phyloP scores from a whole-genome alignment of 1,140 invertebrate genomes.

The Macrotrachela quadricornifera region DNA sequence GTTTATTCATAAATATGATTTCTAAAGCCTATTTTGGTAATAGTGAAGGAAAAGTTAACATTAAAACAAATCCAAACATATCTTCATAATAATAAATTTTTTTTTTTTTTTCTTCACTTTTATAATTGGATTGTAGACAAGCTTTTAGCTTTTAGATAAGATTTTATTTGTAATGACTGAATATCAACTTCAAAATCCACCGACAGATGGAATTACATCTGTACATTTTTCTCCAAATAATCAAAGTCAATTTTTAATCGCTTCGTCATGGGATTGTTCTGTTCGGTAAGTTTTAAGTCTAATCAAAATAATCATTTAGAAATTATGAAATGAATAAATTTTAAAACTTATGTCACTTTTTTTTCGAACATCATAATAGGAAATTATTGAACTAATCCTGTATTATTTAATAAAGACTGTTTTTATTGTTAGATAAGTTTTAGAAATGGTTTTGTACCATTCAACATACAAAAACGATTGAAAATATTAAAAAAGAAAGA shows the following conservation, averaged over 20 bases:
- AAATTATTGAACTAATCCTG: too few species aligned
- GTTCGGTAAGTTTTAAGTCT: slow-evolving; percentile 36
- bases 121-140: background rate
- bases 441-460: too few species aligned
- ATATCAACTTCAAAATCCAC: slow-evolving; percentile 68
- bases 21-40: slow-evolving; percentile 7
- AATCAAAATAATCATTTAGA: too few species aligned
- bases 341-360: too few species aligned
- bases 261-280: slow-evolving; percentile 77
- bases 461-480: too few species aligned
- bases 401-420: too few species aligned
- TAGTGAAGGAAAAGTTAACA: slow-evolving; percentile 1
- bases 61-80: background rate
- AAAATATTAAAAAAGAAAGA: too few species aligned
- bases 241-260: slow-evolving; percentile 37
- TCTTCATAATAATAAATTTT: too few species aligned
- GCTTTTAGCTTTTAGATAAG: background rate
- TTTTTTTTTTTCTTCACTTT: too few species aligned
- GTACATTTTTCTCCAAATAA: slow-evolving; percentile 52
- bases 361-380: too few species aligned
- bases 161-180: slow-evolving; percentile 32
- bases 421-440: too few species aligned
- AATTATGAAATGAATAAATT: too few species aligned
- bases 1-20: slow-evolving; percentile 4
- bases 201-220: slow-evolving; percentile 68